Percentiles rank a stretch among this genome's conserved stretches.
phyloP scores from a whole-genome alignment of 1,140 invertebrate genomes.

The Reticulitermes speratus region DNA sequence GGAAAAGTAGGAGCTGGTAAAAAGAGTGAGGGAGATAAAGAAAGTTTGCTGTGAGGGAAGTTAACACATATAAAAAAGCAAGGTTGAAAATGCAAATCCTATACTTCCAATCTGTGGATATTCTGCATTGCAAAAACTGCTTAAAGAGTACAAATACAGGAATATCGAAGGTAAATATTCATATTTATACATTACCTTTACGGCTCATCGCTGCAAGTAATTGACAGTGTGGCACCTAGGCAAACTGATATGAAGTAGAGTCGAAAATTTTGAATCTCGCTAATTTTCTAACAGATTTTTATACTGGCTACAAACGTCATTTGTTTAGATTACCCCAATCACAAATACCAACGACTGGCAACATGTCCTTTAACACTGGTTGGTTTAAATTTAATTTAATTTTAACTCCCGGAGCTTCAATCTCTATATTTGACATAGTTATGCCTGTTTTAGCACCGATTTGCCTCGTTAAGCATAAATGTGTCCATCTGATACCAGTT shows the following conservation, averaged over 20 bases:
- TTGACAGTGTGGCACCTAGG: background rate
- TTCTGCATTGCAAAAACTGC: background rate
- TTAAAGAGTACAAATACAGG: background rate
- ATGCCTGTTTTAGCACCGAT: no score
- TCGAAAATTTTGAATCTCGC: background rate
- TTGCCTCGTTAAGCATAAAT: no score
- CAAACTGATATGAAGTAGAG: background rate
- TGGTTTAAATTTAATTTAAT: no score
- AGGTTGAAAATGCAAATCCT: background rate
- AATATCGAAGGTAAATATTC: background rate
- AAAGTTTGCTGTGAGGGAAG: background rate
- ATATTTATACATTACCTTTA: background rate
- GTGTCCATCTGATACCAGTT: no score
- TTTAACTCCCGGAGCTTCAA: no score
- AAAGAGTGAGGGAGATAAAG: background rate
- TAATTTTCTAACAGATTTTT: background rate
- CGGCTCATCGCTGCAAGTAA: background rate
- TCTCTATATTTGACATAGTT: no score
- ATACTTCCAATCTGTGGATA: background rate
- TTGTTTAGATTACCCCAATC: no score
- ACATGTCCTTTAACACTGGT: no score
- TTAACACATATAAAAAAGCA: background rate
- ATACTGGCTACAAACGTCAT: no score
- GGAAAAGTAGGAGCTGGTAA: background rate
- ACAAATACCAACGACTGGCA: no score